These are phyloP conservation scores for Pteropus rufus DNA, from an alignment of 2,797 vertebrate species.

Conservation along the genomic window DNA sequence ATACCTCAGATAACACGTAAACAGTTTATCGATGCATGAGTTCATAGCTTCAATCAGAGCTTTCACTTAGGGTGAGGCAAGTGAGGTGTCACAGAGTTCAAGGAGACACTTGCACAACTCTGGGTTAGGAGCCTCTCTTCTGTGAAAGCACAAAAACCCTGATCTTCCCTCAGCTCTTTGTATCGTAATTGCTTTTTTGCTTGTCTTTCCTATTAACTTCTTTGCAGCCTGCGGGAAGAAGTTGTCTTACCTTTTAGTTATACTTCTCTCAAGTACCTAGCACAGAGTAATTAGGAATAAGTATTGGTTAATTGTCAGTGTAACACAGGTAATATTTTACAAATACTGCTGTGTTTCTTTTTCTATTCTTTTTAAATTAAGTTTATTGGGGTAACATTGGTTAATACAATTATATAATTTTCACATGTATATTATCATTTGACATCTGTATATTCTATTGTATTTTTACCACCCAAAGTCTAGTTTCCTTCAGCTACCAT, in stretches of 20 bases:
- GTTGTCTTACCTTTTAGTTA: neutral
- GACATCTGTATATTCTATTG: no score
- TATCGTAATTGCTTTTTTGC: neutral
- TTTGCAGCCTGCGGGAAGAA: neutral
- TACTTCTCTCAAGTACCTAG: neutral
- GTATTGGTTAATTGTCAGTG: neutral
- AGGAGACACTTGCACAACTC: neutral
- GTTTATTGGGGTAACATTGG: no score
- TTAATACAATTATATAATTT: no score
- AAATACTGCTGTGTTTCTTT: neutral
- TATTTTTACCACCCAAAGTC: no score
- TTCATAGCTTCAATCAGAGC: neutral
- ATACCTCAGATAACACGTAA: neutral
- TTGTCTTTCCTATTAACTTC: neutral
- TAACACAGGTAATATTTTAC: neutral
- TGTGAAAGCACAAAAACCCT: neutral
- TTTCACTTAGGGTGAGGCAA: neutral
- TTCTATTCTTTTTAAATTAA: no score
- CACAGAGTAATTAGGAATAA: neutral
- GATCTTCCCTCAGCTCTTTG: neutral
- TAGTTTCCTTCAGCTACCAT: no score
- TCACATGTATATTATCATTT: no score
- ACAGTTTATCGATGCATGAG: neutral
- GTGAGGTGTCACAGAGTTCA: neutral
- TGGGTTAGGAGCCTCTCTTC: neutral